A percentile compares a stretch with the other conserved stretches of the same genome.
Conservation (phyloP, 2,888 invertebrate species). For the Odontothrips loti region DNA sequence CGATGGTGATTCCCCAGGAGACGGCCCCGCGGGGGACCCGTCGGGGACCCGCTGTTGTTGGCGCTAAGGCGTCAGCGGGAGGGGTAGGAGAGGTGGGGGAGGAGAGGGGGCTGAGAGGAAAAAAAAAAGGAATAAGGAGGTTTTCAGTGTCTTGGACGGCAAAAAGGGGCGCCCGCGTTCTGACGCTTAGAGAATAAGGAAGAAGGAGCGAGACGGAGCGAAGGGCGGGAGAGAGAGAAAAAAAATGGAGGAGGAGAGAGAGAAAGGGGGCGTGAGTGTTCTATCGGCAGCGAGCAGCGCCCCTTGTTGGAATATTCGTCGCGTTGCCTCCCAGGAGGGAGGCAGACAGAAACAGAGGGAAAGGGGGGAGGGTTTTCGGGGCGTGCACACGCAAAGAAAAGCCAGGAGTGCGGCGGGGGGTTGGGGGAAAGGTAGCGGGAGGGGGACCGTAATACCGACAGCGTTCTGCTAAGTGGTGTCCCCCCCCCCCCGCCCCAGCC, state of each 20-base stretch:
- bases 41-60: not conserved
- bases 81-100: too few relatives aligned
- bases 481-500: not conserved
- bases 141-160: not conserved
- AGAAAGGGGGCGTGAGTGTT: too few relatives aligned
- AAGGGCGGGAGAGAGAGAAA: too few relatives aligned
- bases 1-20: conserved; percentile 7
- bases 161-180: too few relatives aligned
- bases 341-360: not conserved
- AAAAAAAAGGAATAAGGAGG: not conserved
- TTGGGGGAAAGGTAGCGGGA: not conserved
- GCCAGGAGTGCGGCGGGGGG: not conserved
- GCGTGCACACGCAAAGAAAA: not conserved
- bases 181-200: too few relatives aligned
- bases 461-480: not conserved
- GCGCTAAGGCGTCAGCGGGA: too few relatives aligned
- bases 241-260: too few relatives aligned
- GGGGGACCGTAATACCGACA: not conserved
- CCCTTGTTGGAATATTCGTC: too few relatives aligned
- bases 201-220: too few relatives aligned
- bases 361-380: not conserved
- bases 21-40: not conserved
- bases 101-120: not conserved
- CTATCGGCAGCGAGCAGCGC: too few relatives aligned
- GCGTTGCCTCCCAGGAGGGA: too few relatives aligned